A percentile compares a stretch with the other conserved stretches of the same genome.
Conservation (phyloP, 2,113 vertebrate species). For the Caretta caretta region DNA sequence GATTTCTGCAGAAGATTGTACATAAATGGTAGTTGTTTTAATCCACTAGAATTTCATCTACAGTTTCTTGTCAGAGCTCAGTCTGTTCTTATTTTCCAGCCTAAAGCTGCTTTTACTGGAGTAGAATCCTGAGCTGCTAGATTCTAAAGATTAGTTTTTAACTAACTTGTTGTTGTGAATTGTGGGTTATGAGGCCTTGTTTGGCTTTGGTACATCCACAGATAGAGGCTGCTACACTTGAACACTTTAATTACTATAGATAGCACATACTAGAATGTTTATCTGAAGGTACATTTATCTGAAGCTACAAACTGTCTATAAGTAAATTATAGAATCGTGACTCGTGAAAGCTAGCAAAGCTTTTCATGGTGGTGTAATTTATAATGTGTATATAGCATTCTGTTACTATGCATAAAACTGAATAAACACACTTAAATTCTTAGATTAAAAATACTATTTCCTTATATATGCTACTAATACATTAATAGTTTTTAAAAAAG, state of each 20-base stretch:
- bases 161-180: neutral
- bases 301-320: too few relatives aligned
- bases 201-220: neutral
- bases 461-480: neutral
- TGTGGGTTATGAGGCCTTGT: neutral
- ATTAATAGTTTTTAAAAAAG: neutral
- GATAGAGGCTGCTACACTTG: neutral
- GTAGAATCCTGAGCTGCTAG: neutral
- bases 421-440: neutral
- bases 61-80: neutral
- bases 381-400: neutral
- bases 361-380: neutral
- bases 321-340: neutral
- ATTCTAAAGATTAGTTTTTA: neutral
- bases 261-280: neutral
- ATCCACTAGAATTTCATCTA: neutral
- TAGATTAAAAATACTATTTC: neutral
- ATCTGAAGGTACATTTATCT: neutral
- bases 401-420: neutral
- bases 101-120: neutral
- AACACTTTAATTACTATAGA: accelerated
- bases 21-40: neutral
- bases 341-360: neutral
- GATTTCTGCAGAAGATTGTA: neutral
- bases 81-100: neutral